These are phyloP conservation scores for Paratrypauchen microcephalus DNA, from an alignment of 2,797 vertebrate species.

Conservation along the genomic window DNA sequence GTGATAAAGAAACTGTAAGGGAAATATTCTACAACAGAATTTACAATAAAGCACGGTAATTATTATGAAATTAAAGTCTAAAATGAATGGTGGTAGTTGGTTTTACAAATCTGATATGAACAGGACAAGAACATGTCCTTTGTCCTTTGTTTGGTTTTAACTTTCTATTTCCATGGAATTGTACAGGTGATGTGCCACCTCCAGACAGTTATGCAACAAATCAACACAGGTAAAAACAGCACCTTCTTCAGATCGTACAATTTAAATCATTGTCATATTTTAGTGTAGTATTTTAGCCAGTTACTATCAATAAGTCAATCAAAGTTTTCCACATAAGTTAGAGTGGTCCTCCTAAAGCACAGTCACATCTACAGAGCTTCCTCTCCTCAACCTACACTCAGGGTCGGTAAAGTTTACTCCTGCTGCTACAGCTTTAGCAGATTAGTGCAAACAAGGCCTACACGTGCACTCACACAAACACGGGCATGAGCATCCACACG, in stretches of 20 bases:
- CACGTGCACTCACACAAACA: conserved; percentile 31
- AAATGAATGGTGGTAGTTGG: not conserved
- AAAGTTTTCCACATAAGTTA: too few relatives aligned
- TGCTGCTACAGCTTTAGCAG: conserved; percentile 13
- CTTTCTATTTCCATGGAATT: too few relatives aligned
- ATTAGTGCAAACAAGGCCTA: conserved; percentile 26
- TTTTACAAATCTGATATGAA: not conserved
- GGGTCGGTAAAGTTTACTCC: conserved; percentile 5
- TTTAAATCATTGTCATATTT: not conserved
- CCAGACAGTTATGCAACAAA: too few relatives aligned
- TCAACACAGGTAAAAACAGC: too few relatives aligned
- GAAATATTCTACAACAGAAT: not conserved
- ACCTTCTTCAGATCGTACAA: not conserved
- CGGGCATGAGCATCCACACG: conserved; percentile 15
- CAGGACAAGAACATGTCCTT: not conserved
- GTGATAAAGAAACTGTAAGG: not conserved
- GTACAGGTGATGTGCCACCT: too few relatives aligned
- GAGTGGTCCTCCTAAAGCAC: not conserved
- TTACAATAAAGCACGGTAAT: not conserved
- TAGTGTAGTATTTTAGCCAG: not conserved
- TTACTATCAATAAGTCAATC: not conserved
- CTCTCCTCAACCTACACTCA: not conserved
- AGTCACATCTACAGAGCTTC: not conserved
- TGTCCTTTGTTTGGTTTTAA: too few relatives aligned
- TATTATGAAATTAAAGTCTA: not conserved